phyloP scores from a whole-genome alignment of 2,888 invertebrate genomes.

The Ligdia adustata region DNA sequence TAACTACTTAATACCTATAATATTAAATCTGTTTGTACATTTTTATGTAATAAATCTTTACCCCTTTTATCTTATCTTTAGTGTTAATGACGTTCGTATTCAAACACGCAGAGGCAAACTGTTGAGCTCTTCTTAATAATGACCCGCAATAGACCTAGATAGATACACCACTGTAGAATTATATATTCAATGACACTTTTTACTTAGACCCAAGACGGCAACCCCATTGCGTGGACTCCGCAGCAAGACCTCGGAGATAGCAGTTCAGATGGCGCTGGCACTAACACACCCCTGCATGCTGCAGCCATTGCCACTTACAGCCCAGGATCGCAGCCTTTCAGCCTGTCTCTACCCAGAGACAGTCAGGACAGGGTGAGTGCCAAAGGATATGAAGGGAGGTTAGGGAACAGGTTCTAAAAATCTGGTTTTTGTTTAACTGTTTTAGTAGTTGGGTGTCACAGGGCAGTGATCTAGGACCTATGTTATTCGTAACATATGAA shows the following conservation, averaged over 20 bases:
- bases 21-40: too few species aligned
- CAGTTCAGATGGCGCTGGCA: slow-evolving; percentile 75
- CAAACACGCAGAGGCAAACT: too few species aligned
- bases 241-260: slow-evolving; percentile 92
- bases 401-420: slow-evolving; percentile 44
- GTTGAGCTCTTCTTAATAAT: too few species aligned
- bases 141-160: too few species aligned
- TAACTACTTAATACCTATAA: too few species aligned
- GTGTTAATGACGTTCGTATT: too few species aligned
- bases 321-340: slow-evolving; percentile 87
- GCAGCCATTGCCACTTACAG: slow-evolving; percentile 63
- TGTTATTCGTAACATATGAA: too few species aligned
- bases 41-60: too few species aligned
- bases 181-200: background rate
- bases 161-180: too few species aligned
- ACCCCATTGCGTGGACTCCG: slow-evolving; percentile 87
- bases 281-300: slow-evolving; percentile 34
- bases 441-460: slow-evolving; percentile 11
- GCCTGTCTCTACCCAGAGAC: slow-evolving; percentile 90
- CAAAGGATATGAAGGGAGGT: slow-evolving; percentile 58
- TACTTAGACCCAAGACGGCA: slow-evolving; percentile 46
- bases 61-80: too few species aligned
- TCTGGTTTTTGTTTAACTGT: background rate
- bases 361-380: slow-evolving; percentile 67
- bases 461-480: slow-evolving; percentile 3